Evolutionary conservation across 2,113 vertebrate species (phyloP), one percentile per base, ranked within the genome.

Genomic region (Todiramphus saurophagus): DNA sequence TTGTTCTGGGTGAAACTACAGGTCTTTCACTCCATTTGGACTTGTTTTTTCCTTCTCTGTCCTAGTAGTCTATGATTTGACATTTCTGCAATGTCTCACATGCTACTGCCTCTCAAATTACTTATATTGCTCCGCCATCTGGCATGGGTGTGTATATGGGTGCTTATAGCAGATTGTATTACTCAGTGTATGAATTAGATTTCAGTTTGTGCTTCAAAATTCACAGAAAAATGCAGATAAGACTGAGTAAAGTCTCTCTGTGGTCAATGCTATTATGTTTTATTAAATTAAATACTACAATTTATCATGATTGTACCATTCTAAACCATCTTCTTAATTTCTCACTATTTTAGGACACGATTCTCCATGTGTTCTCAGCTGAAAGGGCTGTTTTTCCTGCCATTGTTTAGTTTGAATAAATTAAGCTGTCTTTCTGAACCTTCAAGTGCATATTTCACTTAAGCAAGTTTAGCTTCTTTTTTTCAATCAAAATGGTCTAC

Each of bases 1-100:
- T 50, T 48, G n/a, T 91, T 94, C 56, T 70, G 69, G 79, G 83
- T 63, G 93, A 86, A 95, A 19, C 81, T 20, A 87, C 95, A 97
- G 91, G 83, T 95, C 85, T 87, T 78, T 89, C 72, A 44, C 48
- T 93, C 95, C 70, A 16, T 25, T 31, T 88, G 92, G 94, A 69
- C 23, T 88, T 91, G 63, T 23, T 7, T 88, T 60, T 51, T 10
- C n/a, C 59, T 76, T 35, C 67, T 91, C 37, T 68, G 67, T 64
- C 56, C 72, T 70, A 14, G 55, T 43, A 59, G 67, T 74, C 72
- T 74, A 6, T 33, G 56, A 16, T 69, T 31, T 90, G 91, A 60
- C 83, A 92, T 97, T 94, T 81, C 83, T 69, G 35, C 39, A 33
- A 13, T 44, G 67, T 53, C 53, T 78, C n/a, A 74, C 19, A 2